Evolutionary conservation across 2,113 vertebrate species (phyloP).

Genomic region (Paramisgurnus dabryanus): DNA sequence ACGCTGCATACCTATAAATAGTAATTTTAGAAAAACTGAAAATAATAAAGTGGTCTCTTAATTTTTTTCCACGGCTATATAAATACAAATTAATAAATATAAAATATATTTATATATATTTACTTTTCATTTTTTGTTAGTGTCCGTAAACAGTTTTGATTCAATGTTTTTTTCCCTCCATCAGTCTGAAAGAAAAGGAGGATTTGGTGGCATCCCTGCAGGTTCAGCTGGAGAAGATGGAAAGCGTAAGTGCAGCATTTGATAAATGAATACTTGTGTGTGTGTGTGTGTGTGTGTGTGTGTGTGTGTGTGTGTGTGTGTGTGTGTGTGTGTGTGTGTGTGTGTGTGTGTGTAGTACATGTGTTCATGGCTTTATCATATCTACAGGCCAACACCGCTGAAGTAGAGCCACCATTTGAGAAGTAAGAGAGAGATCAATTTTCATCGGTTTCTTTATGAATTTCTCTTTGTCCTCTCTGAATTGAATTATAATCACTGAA

Average conservation of each 20-base stretch:
- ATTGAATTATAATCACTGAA: neutral
- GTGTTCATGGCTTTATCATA: neutral
- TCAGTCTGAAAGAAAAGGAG: slow-evolving; percentile 54
- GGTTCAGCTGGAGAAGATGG: slow-evolving; percentile 45
- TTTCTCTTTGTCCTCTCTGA: neutral
- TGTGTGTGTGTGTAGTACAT: neutral
- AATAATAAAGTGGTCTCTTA: no score
- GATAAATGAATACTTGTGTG: neutral
- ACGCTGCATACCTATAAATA: no score
- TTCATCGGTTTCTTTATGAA: neutral
- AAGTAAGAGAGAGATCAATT: slow-evolving; percentile 37
- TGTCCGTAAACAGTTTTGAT: neutral
- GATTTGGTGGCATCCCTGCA: slow-evolving; percentile 40
- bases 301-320: slow-evolving; percentile 14
- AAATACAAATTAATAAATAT: no score
- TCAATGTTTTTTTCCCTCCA: neutral
- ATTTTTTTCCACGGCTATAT: no score
- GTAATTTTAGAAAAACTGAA: no score
- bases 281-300: slow-evolving; percentile 5
- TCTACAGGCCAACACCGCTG: slow-evolving; percentile 33
- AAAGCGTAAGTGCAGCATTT: slow-evolving; percentile 17
- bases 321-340: no score
- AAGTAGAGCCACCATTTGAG: slow-evolving; percentile 59
- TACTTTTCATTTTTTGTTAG: no score
- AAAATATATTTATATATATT: no score